Evolutionary conservation across 2,113 vertebrate genomes (phyloP).

Genomic region (Meleagris gallopavo): DNA sequence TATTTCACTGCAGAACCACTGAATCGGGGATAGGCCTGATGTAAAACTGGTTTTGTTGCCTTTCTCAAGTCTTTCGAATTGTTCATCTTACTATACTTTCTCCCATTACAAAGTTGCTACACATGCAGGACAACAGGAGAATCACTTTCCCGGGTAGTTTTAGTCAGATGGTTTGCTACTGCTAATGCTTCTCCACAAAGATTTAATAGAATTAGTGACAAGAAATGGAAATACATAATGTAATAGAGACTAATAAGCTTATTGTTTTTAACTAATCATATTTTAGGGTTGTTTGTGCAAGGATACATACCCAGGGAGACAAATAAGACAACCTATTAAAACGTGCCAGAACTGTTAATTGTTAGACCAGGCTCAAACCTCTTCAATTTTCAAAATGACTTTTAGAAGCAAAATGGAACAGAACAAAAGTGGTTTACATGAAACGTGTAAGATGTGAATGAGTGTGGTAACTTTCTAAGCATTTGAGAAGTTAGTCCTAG

Average conservation of each 20-base stretch:
- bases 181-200: not conserved
- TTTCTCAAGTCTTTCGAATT: not conserved
- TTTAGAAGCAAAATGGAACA: not conserved
- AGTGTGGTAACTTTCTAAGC: not conserved
- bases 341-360: not conserved
- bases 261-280: constrained; percentile 29
- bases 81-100: not conserved
- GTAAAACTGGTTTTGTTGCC: rapidly evolving
- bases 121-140: not conserved
- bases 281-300: constrained; percentile 8
- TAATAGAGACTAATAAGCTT: not conserved
- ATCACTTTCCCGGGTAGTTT: not conserved
- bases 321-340: constrained; percentile 23
- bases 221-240: constrained; percentile 1
- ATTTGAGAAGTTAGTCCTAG: not conserved
- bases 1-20: not conserved
- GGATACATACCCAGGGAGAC: not conserved
- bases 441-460: not conserved
- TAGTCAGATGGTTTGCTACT: not conserved
- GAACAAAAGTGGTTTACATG: not conserved
- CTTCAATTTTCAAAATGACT: not conserved
- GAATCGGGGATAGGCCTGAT: not conserved
- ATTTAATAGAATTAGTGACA: constrained; percentile 34
- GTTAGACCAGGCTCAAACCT: not conserved
- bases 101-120: not conserved